Base-by-base conservation (phyloP, 2,888 invertebrate genomes). In the Lasioglossum malachurum region DNA sequence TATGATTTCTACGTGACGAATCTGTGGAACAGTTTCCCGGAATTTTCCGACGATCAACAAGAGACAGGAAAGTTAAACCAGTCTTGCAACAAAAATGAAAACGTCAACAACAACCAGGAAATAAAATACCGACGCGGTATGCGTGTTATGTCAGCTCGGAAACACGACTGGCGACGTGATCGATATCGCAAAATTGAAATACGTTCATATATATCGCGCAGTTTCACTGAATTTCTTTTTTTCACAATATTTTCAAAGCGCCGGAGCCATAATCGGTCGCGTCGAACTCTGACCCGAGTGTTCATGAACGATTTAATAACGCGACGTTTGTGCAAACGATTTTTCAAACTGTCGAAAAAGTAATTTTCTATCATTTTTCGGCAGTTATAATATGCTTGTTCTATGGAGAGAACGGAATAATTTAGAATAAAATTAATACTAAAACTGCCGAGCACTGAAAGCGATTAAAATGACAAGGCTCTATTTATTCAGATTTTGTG, bases 171-270 rank as follows among this genome's bases (percentile, higher is more conserved):
- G 10, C 23, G 23, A 19, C 19, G 60, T 73, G 27, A 44, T 60
- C 53, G 60, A 35, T 46, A 60, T 57, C 31, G 60, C 16, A 35
- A 73, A 73, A 79, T 73, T 60, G 72, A 79, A 79, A 79, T 46
- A 44, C 57, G 23, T 53, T 72, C 27, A 10, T 23, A 73, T 35
- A 73, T 46, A 35, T 19, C n/a, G 16, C n/a, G 7, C 44, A 14
- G 60, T n/a, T 35, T 44, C 8, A 31, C 31, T 3, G 46, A 19
- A 73, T 46, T 73, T 79, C n/a, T 57, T 46, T 23, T 73, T 57
- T 60, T 4, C 44, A 10, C 44, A 35, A 79, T 41, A 57, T 79
- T 79, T 73, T 8, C 14, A 44, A 23, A n/a, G 23, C 10, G 44
- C 4, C n/a, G 10, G 0, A 27, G 16, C 31, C 8, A 57, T 57